Evolutionary conservation across 2,113 vertebrate genomes (phyloP), one percentile per base, ranked within the genome.

Genomic region (Etia nguti): DNA sequence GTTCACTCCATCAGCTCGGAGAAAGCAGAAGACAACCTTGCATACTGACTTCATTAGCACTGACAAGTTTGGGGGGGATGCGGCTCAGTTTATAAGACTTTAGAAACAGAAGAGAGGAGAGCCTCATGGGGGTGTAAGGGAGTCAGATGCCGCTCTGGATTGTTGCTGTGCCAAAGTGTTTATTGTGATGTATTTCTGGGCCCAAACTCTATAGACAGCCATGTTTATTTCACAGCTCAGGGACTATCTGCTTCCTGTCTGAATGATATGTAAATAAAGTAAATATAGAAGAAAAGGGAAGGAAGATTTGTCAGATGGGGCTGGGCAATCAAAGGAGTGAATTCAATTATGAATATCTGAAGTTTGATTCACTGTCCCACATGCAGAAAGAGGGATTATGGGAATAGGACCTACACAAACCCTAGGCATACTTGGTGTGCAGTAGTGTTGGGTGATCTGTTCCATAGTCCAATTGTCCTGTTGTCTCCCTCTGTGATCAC

Each of bases 1-100:
- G 96, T 96, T 97, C 96, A 95, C 95, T 96, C 95, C 96, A 96
- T 94, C 94, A 96, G 95, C 93, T 81, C 94, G 92, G 94, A 84
- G 82, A 96, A 95, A 97, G 93, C 90, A 54, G 81, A 85, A 93
- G 91, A 94, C 96, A 90, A 88, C 88, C 86, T 81, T 65, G 81
- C 95, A 93, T 96, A 95, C 95, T 93, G 96, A 96, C 96, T 97
- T 97, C 97, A 97, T 98, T 98, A 97, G 96, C 92, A 86, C 94
- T 96, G 96, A 96, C 94, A 96, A 95, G 94, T 94, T 95, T 20
- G 24, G 52, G 92, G 92, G 92, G 94, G 89, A 87, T 94, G 90
- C 62, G 88, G 87, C 88, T 95, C 91, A 93, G 95, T 95, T 95
- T 96, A 91, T 86, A 94, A 88, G 92, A 92, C 88, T 94, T 94